These are phyloP conservation scores for Callaeas wilsoni DNA, from an alignment of 2,113 vertebrate species.

Conservation along the genomic window DNA sequence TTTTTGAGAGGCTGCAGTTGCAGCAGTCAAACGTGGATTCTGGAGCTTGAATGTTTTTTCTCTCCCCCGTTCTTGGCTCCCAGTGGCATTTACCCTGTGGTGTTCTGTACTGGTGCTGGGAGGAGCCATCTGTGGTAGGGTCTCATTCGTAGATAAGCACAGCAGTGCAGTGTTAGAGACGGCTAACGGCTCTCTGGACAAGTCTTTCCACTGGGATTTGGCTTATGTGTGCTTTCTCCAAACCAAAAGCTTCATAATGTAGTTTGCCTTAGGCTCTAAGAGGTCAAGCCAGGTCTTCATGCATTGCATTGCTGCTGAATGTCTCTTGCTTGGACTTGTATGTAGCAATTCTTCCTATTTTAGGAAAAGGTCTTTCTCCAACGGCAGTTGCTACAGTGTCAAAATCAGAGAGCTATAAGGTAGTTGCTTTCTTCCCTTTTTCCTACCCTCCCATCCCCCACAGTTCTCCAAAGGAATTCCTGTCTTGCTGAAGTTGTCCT, in stretches of 20 bases:
- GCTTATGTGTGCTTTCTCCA: neutral
- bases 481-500: rapidly evolving
- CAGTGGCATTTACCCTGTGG: neutral
- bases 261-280: neutral
- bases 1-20: neutral
- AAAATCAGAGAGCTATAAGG: neutral
- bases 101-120: neutral
- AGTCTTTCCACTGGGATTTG: neutral
- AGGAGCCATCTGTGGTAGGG: neutral
- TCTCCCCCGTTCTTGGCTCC: neutral
- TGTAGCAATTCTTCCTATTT: neutral
- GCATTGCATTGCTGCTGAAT: neutral
- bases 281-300: neutral
- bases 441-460: neutral
- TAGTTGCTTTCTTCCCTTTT: neutral
- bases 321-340: neutral
- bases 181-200: neutral
- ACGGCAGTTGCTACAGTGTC: neutral
- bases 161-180: neutral
- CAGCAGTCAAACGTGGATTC: neutral
- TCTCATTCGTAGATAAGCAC: neutral
- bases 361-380: neutral
- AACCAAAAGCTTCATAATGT: neutral
- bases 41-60: neutral
- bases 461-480: neutral